phyloP scores from a whole-genome alignment of 2,888 invertebrate genomes.

The Caenorhabditis uteleia region DNA sequence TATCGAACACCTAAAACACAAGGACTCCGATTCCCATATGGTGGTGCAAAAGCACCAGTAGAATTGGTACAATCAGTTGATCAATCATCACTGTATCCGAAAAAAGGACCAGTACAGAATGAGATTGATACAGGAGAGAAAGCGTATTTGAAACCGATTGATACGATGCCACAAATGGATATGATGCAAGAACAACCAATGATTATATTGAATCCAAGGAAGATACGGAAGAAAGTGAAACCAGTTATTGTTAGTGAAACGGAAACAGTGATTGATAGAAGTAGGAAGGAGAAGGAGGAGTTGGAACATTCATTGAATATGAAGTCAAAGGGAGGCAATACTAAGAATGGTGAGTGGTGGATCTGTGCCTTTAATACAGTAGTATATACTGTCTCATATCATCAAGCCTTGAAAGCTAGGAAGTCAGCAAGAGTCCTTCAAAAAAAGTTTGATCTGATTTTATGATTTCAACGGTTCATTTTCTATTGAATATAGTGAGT shows the following conservation, averaged over 20 bases:
- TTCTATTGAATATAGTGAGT: too few relatives aligned
- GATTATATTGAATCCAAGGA: slow-evolving; percentile 12
- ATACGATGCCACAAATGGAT: background rate
- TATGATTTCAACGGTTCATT: too few relatives aligned
- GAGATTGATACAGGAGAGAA: slow-evolving; percentile 26
- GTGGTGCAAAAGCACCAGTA: slow-evolving; percentile 11
- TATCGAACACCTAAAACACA: slow-evolving; percentile 26
- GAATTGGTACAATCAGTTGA: slow-evolving; percentile 20
- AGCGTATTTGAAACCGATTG: slow-evolving; percentile 19
- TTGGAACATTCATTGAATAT: slow-evolving; percentile 8
- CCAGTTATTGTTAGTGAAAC: slow-evolving; percentile 21
- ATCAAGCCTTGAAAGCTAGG: too few relatives aligned
- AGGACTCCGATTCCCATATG: slow-evolving; percentile 17
- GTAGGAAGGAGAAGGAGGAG: slow-evolving; percentile 12
- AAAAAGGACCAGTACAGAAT: slow-evolving; percentile 10
- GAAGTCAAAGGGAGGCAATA: background rate
- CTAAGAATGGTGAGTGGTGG: slow-evolving; percentile 12
- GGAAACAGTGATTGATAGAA: slow-evolving; percentile 15
- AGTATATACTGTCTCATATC: too few relatives aligned
- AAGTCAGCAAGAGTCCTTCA: too few relatives aligned
- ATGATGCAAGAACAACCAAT: slow-evolving; percentile 1
- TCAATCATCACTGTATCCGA: slow-evolving; percentile 17
- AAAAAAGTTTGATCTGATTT: too few relatives aligned
- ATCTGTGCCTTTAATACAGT: too few relatives aligned
- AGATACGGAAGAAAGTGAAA: slow-evolving; percentile 6